phyloP scores from a whole-genome alignment of 1,140 invertebrate genomes.

The Triops cancriformis region DNA sequence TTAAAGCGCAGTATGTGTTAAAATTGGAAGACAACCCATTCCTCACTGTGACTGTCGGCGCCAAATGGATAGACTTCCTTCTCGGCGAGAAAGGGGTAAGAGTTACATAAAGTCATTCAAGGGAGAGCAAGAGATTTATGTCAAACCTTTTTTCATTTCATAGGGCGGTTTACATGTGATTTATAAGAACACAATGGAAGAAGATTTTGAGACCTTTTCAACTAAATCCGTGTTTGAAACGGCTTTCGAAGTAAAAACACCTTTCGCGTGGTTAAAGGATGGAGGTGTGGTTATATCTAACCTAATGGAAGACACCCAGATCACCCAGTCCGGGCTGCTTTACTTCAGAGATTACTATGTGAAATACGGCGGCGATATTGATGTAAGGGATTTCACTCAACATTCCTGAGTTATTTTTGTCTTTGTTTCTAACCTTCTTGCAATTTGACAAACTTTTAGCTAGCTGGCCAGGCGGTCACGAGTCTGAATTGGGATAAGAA shows the following conservation, averaged over 20 bases:
- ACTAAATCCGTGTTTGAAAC: neutral
- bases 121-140: neutral
- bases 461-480: neutral
- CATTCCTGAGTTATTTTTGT: neutral
- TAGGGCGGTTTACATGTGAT: neutral
- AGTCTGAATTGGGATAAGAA: neutral
- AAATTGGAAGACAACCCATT: neutral
- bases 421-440: no score
- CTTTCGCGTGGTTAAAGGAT: slow-evolving; percentile 2
- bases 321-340: neutral
- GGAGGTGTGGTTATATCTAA: neutral
- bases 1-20: neutral
- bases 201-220: neutral
- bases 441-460: neutral
- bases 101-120: neutral
- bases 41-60: slow-evolving; percentile 1
- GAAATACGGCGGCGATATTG: neutral
- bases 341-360: neutral
- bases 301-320: neutral
- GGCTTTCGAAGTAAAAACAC: neutral
- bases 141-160: neutral
- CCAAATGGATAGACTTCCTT: slow-evolving; percentile 12
- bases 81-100: slow-evolving; percentile 15
- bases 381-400: no score
- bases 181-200: neutral